Conservation (phyloP, 1,140 invertebrate genomes). For the Portunus trituberculatus region DNA sequence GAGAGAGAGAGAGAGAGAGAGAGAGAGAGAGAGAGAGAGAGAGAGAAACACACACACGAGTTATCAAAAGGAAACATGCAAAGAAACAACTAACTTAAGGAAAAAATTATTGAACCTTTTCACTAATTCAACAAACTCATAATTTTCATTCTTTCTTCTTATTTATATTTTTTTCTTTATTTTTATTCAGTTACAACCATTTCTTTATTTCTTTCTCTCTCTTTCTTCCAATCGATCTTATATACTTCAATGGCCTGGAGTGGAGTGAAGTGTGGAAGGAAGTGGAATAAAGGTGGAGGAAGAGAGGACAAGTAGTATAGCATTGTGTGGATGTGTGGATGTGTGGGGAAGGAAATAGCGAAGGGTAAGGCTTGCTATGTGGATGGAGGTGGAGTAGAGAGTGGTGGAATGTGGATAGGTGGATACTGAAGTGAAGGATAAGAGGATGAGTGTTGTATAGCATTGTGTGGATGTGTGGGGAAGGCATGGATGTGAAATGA, state of each 20-base stretch:
- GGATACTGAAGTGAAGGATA: background rate
- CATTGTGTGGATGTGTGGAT: background rate
- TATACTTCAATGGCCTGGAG: too few species aligned
- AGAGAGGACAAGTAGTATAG: too few species aligned
- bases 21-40: conserved; percentile 26
- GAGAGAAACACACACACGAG: background rate
- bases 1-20: conserved; percentile 40
- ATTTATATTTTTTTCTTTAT: background rate
- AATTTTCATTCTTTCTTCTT: background rate
- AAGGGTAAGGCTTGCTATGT: too few species aligned
- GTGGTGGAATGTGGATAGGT: background rate
- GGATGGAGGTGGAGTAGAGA: too few species aligned
- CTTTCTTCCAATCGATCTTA: background rate
- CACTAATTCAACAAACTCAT: background rate
- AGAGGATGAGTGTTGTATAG: too few species aligned
- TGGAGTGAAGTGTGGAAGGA: too few species aligned
- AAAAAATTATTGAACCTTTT: background rate
- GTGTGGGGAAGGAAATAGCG: background rate
- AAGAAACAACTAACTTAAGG: background rate
- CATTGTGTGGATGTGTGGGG: too few species aligned
- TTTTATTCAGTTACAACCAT: background rate
- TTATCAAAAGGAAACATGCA: background rate
- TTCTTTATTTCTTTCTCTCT: background rate
- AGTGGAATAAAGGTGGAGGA: too few species aligned
- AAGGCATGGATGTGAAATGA: too few species aligned